These are phyloP conservation scores for Amphiprion clarkii DNA, from an alignment of 2,797 vertebrate species.

Conservation along the genomic window DNA sequence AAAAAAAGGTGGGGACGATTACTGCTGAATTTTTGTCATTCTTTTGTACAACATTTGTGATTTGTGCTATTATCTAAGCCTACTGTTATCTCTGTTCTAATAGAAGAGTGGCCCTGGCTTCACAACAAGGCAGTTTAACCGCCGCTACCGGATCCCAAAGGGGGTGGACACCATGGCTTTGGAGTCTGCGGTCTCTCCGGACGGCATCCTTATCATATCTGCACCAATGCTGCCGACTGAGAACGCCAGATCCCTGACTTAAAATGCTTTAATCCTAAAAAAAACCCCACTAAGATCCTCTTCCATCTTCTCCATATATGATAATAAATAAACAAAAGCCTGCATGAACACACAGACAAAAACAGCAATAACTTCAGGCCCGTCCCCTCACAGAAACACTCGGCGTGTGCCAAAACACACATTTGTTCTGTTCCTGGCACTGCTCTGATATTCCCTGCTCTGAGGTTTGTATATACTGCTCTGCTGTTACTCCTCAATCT, in stretches of 20 bases:
- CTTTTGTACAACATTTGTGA: background rate
- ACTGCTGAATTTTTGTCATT: background rate
- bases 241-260: conserved; percentile 48
- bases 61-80: background rate
- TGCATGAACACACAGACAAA: conserved; percentile 27
- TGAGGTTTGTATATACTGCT: conserved; percentile 75
- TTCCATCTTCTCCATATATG: conserved; percentile 23
- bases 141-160: conserved; percentile 85
- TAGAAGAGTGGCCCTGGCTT: conserved; percentile 80
- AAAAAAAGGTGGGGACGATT: conserved; percentile 79
- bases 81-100: conserved; percentile 1
- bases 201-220: conserved; percentile 83
- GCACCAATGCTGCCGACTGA: conserved; percentile 81
- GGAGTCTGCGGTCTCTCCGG: conserved; percentile 84
- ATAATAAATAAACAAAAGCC: conserved; percentile 38
- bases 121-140: conserved; percentile 85
- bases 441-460: conserved; percentile 56
- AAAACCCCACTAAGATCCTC: conserved; percentile 20
- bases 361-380: conserved; percentile 36
- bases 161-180: conserved; percentile 84
- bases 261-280: conserved; percentile 16
- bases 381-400: conserved; percentile 40
- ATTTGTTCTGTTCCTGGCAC: conserved; percentile 60
- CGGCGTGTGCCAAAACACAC: conserved; percentile 52
- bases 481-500: conserved; percentile 46